These are phyloP conservation scores for Papilio demoleus DNA, from an alignment of 2,888 invertebrate species.

Conservation along the genomic window DNA sequence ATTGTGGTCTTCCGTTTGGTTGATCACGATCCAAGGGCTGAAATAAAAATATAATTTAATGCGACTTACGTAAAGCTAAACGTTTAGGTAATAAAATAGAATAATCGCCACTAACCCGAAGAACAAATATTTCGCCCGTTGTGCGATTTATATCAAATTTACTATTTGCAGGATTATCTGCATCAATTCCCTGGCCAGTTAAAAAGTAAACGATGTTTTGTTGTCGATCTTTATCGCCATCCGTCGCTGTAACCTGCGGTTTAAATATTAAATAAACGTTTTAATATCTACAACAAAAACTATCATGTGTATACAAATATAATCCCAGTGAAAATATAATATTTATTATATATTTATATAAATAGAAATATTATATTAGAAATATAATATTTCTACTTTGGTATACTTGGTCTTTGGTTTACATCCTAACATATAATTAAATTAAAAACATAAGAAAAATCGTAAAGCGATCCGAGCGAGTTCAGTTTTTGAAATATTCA, in stretches of 20 bases:
- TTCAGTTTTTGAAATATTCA: neutral
- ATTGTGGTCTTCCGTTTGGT: constrained; percentile 97
- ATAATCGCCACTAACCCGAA: constrained; percentile 87
- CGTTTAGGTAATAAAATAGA: neutral
- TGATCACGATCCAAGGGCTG: constrained; percentile 98
- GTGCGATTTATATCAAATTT: constrained; percentile 98
- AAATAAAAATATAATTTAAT: constrained; percentile 53
- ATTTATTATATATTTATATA: too few relatives aligned
- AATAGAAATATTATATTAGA: too few relatives aligned
- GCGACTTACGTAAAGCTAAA: constrained; percentile 1
- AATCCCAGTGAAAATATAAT: too few relatives aligned
- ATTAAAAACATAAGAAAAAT: neutral
- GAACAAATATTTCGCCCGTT: constrained; percentile 96
- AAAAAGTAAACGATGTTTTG: constrained; percentile 98
- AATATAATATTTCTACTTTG: too few relatives aligned
- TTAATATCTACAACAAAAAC: neutral
- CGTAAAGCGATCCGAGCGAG: neutral
- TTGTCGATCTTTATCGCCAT: constrained; percentile 97
- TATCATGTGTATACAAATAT: too few relatives aligned
- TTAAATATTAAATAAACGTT: constrained; percentile 22
- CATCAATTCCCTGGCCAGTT: constrained; percentile 97
- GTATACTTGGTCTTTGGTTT: constrained; percentile 24
- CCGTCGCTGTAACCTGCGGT: constrained; percentile 95
- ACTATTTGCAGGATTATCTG: constrained; percentile 96
- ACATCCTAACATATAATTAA: neutral